Conservation (phyloP, 2,888 invertebrate species). For the Sphecodes monilicornis region DNA sequence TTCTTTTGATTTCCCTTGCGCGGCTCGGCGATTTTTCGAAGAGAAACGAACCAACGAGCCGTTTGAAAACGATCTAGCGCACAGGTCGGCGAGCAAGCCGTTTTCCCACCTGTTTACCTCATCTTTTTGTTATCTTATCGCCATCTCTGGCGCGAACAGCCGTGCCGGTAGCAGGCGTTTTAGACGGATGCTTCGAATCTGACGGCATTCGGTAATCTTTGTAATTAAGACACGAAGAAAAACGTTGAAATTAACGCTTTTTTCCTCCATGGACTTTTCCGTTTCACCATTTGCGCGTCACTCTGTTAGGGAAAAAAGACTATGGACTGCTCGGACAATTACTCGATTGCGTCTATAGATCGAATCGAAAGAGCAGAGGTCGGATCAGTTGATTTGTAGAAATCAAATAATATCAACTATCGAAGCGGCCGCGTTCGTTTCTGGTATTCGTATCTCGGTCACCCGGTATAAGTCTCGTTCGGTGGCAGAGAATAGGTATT, state of each 20-base stretch:
- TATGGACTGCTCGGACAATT: constrained; percentile 17
- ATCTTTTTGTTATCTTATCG: constrained; percentile 63
- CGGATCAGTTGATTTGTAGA: not conserved
- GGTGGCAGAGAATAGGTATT: constrained; percentile 12
- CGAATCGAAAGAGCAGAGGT: constrained; percentile 13
- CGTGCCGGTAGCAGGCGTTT: constrained; percentile 15
- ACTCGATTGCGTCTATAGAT: not conserved
- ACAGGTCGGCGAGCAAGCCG: not conserved
- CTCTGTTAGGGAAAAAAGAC: not conserved
- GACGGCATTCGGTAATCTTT: not conserved
- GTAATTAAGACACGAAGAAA: not conserved
- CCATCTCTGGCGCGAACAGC: constrained; percentile 23
- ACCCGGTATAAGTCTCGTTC: not conserved
- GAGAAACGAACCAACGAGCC: not conserved
- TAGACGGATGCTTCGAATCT: not conserved
- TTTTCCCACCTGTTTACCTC: constrained; percentile 21
- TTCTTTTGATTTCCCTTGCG: too few species aligned
- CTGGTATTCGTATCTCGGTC: too few species aligned
- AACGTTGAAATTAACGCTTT: not conserved
- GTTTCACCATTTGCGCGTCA: constrained; percentile 13
- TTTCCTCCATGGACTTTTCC: constrained; percentile 11
- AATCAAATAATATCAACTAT: not conserved
- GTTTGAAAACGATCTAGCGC: constrained; percentile 27
- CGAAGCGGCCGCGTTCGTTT: not conserved
- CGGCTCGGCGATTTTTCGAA: too few species aligned